These are phyloP conservation scores for Eclectus roratus DNA, from an alignment of 2,113 vertebrate genomes.

Conservation along the genomic window DNA sequence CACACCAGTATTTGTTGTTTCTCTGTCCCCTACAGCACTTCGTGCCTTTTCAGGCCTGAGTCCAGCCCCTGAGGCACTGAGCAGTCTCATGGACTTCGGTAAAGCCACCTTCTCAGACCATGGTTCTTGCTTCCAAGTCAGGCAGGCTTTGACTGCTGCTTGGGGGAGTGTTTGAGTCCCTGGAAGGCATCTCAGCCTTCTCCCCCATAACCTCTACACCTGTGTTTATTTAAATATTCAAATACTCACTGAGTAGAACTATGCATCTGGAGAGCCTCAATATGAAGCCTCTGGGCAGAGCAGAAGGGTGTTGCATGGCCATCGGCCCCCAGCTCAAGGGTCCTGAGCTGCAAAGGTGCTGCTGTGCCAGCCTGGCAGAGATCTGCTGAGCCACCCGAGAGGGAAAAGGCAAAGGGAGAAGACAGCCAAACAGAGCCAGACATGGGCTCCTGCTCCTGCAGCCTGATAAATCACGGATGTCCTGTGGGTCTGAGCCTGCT, in stretches of 20 bases:
- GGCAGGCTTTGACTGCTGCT: not conserved
- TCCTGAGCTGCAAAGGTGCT: not conserved
- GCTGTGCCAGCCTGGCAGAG: rapidly evolving
- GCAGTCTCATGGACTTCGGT: not conserved
- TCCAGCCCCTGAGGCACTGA: not conserved
- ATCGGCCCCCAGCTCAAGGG: rapidly evolving
- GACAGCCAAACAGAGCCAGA: not conserved
- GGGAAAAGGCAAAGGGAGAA: not conserved
- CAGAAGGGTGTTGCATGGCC: rapidly evolving
- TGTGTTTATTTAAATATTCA: not conserved
- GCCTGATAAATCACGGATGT: not conserved
- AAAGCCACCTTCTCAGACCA: not conserved
- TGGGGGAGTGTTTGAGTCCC: not conserved
- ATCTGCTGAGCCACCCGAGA: not conserved
- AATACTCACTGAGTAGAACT: not conserved
- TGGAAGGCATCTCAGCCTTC: not conserved
- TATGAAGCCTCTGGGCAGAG: not conserved
- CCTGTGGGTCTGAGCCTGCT: not conserved
- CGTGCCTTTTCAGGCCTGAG: not conserved
- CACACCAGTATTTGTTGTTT: rapidly evolving
- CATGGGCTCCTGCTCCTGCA: not conserved
- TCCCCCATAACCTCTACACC: not conserved
- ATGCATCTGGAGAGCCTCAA: not conserved
- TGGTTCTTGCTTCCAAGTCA: not conserved
- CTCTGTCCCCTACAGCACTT: not conserved